Percentiles rank a stretch among this genome's conserved stretches.
Evolutionary conservation across 2,888 invertebrate genomes (phyloP).

Genomic region (Ceriagrion tenellum): DNA sequence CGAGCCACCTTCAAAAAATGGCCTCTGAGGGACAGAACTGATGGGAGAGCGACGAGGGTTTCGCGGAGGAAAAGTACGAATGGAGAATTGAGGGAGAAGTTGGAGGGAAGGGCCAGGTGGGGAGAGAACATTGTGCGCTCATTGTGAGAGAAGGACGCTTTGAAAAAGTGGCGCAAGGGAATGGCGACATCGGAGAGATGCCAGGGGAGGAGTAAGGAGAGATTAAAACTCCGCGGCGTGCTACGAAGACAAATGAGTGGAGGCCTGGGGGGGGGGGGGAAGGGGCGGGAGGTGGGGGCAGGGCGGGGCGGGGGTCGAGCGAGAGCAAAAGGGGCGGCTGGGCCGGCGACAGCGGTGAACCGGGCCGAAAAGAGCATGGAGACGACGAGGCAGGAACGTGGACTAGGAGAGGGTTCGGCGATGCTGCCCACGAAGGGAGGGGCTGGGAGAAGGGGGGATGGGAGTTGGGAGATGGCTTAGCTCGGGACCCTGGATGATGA

Average conservation of each 20-base stretch:
- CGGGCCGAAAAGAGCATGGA: background rate
- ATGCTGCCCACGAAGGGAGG: background rate
- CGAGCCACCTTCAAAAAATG: no score
- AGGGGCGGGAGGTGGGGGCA: background rate
- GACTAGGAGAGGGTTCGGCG: background rate
- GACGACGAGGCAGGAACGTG: background rate
- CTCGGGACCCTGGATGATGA: background rate
- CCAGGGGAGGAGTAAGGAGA: background rate
- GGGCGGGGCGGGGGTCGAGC: no score
- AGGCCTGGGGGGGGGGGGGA: background rate
- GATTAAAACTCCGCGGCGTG: background rate
- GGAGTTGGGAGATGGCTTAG: background rate
- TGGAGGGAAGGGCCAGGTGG: background rate
- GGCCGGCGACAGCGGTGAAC: background rate
- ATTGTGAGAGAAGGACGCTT: background rate
- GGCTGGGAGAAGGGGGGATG: background rate
- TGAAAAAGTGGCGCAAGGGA: slow-evolving; percentile 2
- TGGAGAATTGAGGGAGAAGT: no score
- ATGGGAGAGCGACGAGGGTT: no score
- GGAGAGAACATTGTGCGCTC: background rate
- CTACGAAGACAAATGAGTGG: background rate
- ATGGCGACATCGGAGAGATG: slow-evolving; percentile 9
- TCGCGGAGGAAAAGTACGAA: no score
- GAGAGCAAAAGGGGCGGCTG: background rate
- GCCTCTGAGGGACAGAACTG: no score